Conservation (phyloP, 2,888 invertebrate species). For the Halictus ligatus region DNA sequence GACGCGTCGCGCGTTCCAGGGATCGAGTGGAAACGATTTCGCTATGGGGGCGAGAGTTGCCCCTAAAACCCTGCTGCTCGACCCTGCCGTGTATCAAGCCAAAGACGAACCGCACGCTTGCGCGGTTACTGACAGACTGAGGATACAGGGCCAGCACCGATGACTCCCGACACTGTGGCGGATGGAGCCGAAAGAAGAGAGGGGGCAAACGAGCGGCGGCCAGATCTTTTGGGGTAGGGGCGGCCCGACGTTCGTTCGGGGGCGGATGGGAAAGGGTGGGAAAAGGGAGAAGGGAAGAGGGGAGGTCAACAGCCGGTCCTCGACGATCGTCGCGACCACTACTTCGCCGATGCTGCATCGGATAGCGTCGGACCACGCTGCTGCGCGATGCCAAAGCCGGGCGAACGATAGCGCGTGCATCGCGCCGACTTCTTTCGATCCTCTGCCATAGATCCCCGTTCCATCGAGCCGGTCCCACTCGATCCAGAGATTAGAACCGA, state of each 20-base stretch:
- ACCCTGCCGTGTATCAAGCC: background rate
- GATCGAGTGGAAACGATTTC: background rate
- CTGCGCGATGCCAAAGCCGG: background rate
- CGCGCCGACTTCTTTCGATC: background rate
- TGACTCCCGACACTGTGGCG: conserved; percentile 74
- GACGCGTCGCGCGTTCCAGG: background rate
- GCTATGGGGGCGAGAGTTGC: background rate
- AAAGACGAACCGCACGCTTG: conserved; percentile 77
- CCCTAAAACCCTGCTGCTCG: background rate
- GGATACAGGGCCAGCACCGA: conserved; percentile 68
- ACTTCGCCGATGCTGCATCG: conserved; percentile 73
- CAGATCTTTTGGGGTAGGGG: conserved; percentile 60
- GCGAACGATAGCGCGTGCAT: background rate
- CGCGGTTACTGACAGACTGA: conserved; percentile 82
- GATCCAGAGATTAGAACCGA: background rate
- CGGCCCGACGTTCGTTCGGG: conserved; percentile 43
- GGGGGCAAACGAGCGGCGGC: conserved; percentile 64
- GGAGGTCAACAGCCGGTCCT: conserved; percentile 79
- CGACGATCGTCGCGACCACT: conserved; percentile 77
- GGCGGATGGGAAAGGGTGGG: conserved; percentile 43
- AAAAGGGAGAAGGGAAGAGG: conserved; percentile 35
- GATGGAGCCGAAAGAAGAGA: conserved; percentile 53
- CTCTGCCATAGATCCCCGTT: background rate
- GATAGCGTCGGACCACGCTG: conserved; percentile 64
- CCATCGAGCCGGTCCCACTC: background rate